phyloP scores from a whole-genome alignment of 2,888 invertebrate species.

The Hypsopygia costalis region DNA sequence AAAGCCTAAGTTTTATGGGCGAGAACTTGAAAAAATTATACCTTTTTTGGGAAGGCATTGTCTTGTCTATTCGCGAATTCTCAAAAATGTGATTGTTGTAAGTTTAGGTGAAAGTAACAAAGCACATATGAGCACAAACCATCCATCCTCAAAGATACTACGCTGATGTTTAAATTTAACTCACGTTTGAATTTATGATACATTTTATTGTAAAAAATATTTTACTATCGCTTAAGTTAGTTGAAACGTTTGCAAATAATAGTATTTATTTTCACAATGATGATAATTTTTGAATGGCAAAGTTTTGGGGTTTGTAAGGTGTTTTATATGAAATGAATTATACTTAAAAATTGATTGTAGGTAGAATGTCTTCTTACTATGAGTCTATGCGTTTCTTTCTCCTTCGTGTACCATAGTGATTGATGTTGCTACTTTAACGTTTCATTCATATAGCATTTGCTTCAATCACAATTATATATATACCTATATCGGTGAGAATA shows the following conservation, averaged over 20 bases:
- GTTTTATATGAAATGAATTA: constrained; percentile 65
- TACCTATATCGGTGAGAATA: constrained; percentile 15
- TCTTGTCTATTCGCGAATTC: constrained; percentile 30
- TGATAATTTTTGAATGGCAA: constrained; percentile 55
- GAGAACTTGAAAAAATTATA: constrained; percentile 6
- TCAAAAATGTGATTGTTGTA: constrained; percentile 72
- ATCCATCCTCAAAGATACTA: constrained; percentile 75
- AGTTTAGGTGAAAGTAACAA: constrained; percentile 64
- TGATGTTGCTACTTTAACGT: constrained; percentile 34
- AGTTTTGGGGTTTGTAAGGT: constrained; percentile 55
- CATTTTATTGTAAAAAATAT: constrained; percentile 79
- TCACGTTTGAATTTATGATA: constrained; percentile 80
- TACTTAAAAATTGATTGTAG: constrained; percentile 54
- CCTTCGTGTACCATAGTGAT: constrained; percentile 46
- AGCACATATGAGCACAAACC: constrained; percentile 79
- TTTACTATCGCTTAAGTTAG: constrained; percentile 78
- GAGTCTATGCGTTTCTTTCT: constrained; percentile 48
- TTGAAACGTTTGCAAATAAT: constrained; percentile 75
- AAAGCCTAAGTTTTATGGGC: constrained; percentile 8
- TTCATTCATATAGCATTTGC: constrained; percentile 19
- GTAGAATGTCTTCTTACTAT: constrained; percentile 43
- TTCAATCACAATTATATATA: constrained; percentile 15
- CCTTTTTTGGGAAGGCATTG: constrained; percentile 13
- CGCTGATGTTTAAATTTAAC: constrained; percentile 73
- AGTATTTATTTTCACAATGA: constrained; percentile 72